phyloP scores from a whole-genome alignment of 1,140 invertebrate genomes.

The Whitmania pigra region DNA sequence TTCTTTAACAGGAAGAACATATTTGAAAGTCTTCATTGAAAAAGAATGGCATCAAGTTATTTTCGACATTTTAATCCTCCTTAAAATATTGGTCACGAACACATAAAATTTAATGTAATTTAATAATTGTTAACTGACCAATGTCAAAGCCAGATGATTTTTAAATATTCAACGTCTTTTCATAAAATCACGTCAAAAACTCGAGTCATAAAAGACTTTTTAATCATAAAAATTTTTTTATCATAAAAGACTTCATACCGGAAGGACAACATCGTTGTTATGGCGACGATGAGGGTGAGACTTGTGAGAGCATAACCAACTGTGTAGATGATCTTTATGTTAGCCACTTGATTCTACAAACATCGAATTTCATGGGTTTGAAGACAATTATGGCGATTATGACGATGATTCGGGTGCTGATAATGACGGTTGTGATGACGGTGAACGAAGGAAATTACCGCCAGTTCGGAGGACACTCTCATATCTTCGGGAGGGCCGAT shows the following conservation, averaged over 20 bases:
- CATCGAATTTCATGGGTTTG: neutral
- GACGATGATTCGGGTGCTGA: no score
- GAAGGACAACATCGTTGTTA: conserved; percentile 54
- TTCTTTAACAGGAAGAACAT: conserved; percentile 36
- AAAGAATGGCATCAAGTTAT: neutral
- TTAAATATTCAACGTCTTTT: no score
- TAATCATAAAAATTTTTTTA: no score
- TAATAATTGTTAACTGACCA: no score
- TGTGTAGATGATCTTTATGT: conserved; percentile 53
- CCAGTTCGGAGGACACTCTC: neutral
- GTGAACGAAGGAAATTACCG: neutral
- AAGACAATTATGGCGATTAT: no score
- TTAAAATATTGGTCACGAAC: no score
- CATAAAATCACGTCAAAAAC: no score
- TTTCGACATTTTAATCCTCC: no score
- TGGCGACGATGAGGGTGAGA: conserved; percentile 51
- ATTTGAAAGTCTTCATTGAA: neutral
- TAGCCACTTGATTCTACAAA: conserved; percentile 49
- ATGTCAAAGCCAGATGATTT: no score
- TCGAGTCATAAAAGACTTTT: no score
- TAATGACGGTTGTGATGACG: neutral
- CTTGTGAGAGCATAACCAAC: conserved; percentile 59
- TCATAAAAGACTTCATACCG: conserved; percentile 47
- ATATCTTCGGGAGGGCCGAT: neutral
- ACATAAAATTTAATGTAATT: no score